Evolutionary conservation across 35 echinoderm and acorn worm genomes (phyloP).

Genomic region (Ophiothrix spiculata): DNA sequence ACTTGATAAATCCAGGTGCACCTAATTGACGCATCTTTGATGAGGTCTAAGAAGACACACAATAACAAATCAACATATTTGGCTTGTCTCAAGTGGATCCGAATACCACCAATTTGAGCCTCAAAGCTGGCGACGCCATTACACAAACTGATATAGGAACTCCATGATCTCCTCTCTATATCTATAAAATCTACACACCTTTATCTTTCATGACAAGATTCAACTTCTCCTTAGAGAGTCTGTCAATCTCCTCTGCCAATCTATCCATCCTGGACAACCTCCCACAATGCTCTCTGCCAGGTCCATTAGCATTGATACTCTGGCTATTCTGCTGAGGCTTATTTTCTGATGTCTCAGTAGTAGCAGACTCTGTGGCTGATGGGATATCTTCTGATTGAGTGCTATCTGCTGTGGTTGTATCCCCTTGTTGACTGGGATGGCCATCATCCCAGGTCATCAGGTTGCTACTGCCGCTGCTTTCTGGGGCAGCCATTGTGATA

Average conservation of each 20-base stretch:
- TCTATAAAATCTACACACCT: too few relatives aligned
- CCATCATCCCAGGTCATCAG: background rate
- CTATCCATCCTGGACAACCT: background rate
- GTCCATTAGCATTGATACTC: constrained; percentile 4
- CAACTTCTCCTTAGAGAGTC: constrained; percentile 55
- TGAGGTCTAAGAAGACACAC: too few relatives aligned
- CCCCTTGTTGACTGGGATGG: background rate
- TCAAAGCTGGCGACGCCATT: too few relatives aligned
- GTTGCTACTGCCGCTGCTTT: background rate
- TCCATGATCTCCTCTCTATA: too few relatives aligned
- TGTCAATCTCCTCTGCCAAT: constrained; percentile 61
- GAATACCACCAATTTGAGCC: too few relatives aligned
- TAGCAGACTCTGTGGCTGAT: background rate
- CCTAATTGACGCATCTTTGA: background rate
- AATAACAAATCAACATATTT: too few relatives aligned
- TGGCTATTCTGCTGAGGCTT: background rate
- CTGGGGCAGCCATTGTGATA: too few relatives aligned
- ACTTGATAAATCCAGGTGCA: background rate
- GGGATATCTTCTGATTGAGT: background rate
- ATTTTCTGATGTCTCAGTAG: background rate
- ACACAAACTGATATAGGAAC: too few relatives aligned
- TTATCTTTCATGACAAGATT: constrained; percentile 63
- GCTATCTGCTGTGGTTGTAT: background rate
- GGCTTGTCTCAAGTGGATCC: too few relatives aligned
- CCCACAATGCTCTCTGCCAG: constrained; percentile 2